Evolutionary conservation across 2,888 invertebrate species (phyloP), one percentile per base, ranked within the genome.

Genomic region (Polymixis flavicincta): DNA sequence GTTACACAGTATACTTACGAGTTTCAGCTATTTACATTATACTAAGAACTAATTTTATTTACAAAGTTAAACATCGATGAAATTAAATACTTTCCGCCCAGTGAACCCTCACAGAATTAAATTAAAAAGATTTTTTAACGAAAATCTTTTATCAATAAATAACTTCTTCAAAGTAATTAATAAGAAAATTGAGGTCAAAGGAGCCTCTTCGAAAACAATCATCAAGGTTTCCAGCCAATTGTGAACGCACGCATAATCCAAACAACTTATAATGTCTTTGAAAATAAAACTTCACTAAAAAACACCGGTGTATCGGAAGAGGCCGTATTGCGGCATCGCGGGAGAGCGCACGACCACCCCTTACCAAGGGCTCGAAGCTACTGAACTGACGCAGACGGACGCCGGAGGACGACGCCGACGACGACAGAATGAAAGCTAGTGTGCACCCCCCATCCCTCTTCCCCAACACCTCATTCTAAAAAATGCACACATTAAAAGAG

Each of bases 401-500:
- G 84, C 85, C 88, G 87, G 88, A 87, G 85, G 85, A 87, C 89
- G 87, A 85, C 88, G 91, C 90, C 90, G 85, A 87, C 89, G 87
- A 85, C 88, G 91, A 91, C 90, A 93, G 92, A 93, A 93, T 91
- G 91, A 92, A 94, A 92, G 91, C 92, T 90, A 85, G 89, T 89
- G 85, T 90, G 88, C 92, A 91, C 92, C 93, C 93, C 92, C 89
- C 92, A 90, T 82, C 88, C 92, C 90, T 67, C 83, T 86, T 89
- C 90, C 92, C 90, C 88, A 89, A 90, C 92, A 91, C 90, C 89
- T 90, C 90, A 89, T 90, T 89, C 87, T 88, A 89, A 94, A 93
- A 92, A 94, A 95, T 95, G 94, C 95, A 95, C 94, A 93, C 92
- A 92, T 92, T 91, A 91, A 90, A 92, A 93, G 89, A 88, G 94